A percentile compares a stretch with the other conserved stretches of the same genome.
Conservation (phyloP, 2,888 invertebrate genomes). For the Drosophila lacicola region DNA sequence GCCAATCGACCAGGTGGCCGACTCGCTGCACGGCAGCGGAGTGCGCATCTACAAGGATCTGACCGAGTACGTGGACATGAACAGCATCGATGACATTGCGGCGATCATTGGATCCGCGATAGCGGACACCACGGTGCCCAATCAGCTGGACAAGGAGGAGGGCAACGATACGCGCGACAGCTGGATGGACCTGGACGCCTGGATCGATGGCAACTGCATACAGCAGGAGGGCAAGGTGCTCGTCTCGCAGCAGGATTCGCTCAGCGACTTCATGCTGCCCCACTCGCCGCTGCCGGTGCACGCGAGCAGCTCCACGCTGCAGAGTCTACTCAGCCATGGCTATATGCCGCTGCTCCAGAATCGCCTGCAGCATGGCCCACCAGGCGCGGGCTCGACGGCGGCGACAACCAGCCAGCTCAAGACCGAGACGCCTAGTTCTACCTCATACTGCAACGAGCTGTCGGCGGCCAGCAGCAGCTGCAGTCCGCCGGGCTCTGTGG, state of each 20-base stretch:
- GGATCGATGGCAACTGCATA: constrained; percentile 92
- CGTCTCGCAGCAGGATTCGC: constrained; percentile 88
- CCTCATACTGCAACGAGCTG: constrained; percentile 90
- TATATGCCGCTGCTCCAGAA: constrained; percentile 93
- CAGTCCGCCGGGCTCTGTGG: constrained; percentile 94
- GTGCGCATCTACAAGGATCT: constrained; percentile 85
- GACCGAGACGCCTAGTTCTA: constrained; percentile 90
- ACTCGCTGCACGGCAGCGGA: constrained; percentile 87
- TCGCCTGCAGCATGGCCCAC: constrained; percentile 91
- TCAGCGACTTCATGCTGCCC: constrained; percentile 89
- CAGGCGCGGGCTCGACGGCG: constrained; percentile 63
- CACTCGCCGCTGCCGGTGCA: constrained; percentile 88
- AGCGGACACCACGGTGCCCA: constrained; percentile 94
- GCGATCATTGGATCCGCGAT: constrained; percentile 95
- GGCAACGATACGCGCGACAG: constrained; percentile 91
- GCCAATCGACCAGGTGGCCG: constrained; percentile 86
- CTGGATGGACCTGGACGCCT: constrained; percentile 95
- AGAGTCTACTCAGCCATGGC: constrained; percentile 91
- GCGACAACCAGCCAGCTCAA: constrained; percentile 84
- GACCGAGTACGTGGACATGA: constrained; percentile 87
- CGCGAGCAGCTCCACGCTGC: constrained; percentile 90
- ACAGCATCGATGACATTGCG: constrained; percentile 92
- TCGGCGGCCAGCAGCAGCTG: constrained; percentile 88
- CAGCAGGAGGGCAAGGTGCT: constrained; percentile 89
- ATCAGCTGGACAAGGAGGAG: constrained; percentile 89